Base-by-base conservation (phyloP, 1,140 invertebrate genomes). In the Nasonia longicornis region DNA sequence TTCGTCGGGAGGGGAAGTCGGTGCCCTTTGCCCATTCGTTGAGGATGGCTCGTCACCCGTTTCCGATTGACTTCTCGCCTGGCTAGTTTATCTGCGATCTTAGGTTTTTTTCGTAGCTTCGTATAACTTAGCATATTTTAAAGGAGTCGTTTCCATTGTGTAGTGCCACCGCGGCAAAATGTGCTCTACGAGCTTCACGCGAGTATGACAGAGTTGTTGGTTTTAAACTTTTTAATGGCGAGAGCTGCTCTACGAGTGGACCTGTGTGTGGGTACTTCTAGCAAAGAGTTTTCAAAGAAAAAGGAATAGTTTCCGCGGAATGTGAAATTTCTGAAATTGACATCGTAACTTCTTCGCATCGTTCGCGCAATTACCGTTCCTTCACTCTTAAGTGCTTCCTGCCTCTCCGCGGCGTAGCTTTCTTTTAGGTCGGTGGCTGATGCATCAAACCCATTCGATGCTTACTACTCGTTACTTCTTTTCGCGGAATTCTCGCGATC, bases 311-410 rank as follows among this genome's bases (percentile, higher is more conserved):
- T 64, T 79, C 48, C 58, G 22, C 8, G 70, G 78, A 79, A 73
- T 73, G 70, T 48, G 52, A 71, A 77, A 79, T 79, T 52, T 79
- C 52, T 72, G 52, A 71, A 79, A 79, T 72, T 72, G 52, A 73
- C 78, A 73, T 79, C 48, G 35, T 66, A 79, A 79, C 70, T 79
- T 45, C 45, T 38, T 73, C 22, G 70, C 52, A 74, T 79, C 71
- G 58, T 79, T 73, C 45, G 58, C 26, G 58, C 78, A 79, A 79
- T 79, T 79, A 79, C 48, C 71, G 78, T 79, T 73, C 48, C 70
- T 63, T 63, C 29, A 63, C 26, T 71, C 31, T 79, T 64, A 79
- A 79, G 77, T 79, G 35, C 63, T 72, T 79, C 45, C 52, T 79
- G 69, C 14, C 48, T 63, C 4, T 10, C 14, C 16, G 35, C 12